A percentile compares a stretch with the other conserved stretches of the same genome.
Evolutionary conservation across 2,888 invertebrate species (phyloP).

Genomic region (Drosophila setosimentum): DNA sequence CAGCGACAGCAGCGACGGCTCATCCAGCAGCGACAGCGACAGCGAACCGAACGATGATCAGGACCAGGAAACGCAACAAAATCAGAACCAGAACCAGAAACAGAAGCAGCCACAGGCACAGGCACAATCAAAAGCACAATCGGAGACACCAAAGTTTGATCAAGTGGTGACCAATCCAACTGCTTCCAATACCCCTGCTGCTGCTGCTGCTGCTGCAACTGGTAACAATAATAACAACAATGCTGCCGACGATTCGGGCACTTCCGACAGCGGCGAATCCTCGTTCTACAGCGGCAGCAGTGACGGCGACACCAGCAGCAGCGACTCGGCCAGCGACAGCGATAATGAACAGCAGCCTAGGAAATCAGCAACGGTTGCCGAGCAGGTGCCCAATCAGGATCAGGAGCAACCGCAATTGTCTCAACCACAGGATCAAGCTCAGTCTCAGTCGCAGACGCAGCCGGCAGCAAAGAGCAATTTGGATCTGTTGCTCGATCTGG

Average conservation of each 20-base stretch:
- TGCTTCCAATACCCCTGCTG: background rate
- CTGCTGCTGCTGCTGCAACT: background rate
- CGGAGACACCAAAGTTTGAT: constrained; percentile 25
- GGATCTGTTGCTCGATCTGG: constrained; percentile 93
- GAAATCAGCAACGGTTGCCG: constrained; percentile 7
- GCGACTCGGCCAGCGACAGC: constrained; percentile 39
- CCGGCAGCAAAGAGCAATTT: constrained; percentile 88
- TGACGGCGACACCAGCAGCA: constrained; percentile 49
- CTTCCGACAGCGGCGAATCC: constrained; percentile 80
- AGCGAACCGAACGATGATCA: constrained; percentile 5
- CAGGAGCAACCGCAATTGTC: constrained; percentile 7
- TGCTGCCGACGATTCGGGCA: constrained; percentile 62
- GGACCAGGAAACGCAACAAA: constrained; percentile 16
- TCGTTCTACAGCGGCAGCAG: constrained; percentile 71
- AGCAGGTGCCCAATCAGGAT: background rate
- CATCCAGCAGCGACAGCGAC: constrained; percentile 43
- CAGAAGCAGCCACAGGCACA: constrained; percentile 8
- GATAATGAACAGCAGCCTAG: constrained; percentile 15
- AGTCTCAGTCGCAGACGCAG: background rate
- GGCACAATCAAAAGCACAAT: constrained; percentile 41
- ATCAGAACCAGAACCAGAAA: constrained; percentile 8
- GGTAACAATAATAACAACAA: constrained; percentile 46
- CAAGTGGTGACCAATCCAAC: constrained; percentile 7
- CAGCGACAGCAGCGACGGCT: constrained; percentile 58
- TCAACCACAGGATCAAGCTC: background rate